Percentiles rank a stretch among this genome's conserved stretches.
Evolutionary conservation across 2,888 invertebrate genomes (phyloP).

Genomic region (Campaea margaritaria): DNA sequence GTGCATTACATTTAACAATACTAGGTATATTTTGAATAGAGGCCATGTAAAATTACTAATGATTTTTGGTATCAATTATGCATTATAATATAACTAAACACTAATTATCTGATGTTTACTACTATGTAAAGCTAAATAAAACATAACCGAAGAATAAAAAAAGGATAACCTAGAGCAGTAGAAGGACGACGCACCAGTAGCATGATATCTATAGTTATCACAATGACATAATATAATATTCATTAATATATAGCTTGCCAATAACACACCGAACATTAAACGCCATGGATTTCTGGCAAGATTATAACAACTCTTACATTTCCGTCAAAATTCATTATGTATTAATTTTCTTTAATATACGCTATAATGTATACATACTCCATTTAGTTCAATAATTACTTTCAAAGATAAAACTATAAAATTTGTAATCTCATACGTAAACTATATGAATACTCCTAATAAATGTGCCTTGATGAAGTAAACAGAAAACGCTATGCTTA

Average conservation of each 20-base stretch:
- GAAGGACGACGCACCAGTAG: conserved; percentile 67
- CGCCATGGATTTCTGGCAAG: conserved; percentile 76
- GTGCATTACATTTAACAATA: conserved; percentile 67
- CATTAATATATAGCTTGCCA: conserved; percentile 67
- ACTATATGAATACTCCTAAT: conserved; percentile 61
- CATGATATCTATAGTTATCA: conserved; percentile 75
- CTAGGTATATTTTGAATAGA: conserved; percentile 56
- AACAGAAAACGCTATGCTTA: conserved; percentile 47
- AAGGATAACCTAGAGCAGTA: conserved; percentile 46
- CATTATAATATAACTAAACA: conserved; percentile 51
- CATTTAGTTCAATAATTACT: conserved; percentile 73
- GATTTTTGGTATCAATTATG: conserved; percentile 68
- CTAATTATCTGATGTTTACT: conserved; percentile 41
- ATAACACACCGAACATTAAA: conserved; percentile 76
- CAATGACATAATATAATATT: conserved; percentile 63
- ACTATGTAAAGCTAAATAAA: conserved; percentile 44
- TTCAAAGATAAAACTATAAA: conserved; percentile 77
- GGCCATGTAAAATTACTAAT: conserved; percentile 67
- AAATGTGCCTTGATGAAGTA: conserved; percentile 58
- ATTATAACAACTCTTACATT: conserved; percentile 71
- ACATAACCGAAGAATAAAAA: conserved; percentile 42
- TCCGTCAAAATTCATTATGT: conserved; percentile 54
- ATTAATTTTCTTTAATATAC: conserved; percentile 62
- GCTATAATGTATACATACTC: conserved; percentile 75
- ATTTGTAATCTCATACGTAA: conserved; percentile 74